These are phyloP conservation scores for Takifugu flavidus DNA, from an alignment of 2,113 vertebrate genomes.

Conservation along the genomic window DNA sequence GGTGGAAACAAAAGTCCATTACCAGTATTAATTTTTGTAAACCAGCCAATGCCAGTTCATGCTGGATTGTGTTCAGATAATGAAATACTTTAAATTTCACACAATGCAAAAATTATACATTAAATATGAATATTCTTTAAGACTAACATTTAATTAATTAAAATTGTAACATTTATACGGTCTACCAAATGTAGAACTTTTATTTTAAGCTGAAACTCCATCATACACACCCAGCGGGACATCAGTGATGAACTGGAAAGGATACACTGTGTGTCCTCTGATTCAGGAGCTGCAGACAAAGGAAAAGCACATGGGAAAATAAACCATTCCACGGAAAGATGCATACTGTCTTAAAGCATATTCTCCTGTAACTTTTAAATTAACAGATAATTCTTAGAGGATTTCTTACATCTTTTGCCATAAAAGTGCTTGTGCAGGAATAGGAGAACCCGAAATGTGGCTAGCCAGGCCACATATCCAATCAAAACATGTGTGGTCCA, in stretches of 20 bases:
- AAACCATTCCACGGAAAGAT: too few species aligned
- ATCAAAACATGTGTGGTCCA: constrained; percentile 75
- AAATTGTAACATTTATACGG: too few species aligned
- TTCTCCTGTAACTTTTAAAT: background rate
- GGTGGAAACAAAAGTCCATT: too few species aligned
- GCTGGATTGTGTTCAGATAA: too few species aligned
- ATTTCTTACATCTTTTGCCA: constrained; percentile 6
- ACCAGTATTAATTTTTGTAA: too few species aligned
- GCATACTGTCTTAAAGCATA: background rate
- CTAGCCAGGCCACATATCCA: constrained; percentile 51
- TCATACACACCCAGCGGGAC: background rate
- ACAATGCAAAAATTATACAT: background rate
- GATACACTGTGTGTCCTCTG: background rate
- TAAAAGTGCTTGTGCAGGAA: constrained; percentile 12
- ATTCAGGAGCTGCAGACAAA: background rate
- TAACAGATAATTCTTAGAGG: background rate
- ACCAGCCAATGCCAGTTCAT: background rate
- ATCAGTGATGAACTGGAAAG: background rate
- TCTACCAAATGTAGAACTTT: too few species aligned
- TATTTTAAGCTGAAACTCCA: too few species aligned
- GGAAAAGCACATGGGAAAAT: too few species aligned
- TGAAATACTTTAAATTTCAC: too few species aligned
- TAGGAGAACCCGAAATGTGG: constrained; percentile 23
- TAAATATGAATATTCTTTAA: background rate
- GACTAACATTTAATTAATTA: too few species aligned